A percentile compares a stretch with the other conserved stretches of the same genome.
Conservation (phyloP, 2,113 vertebrate genomes). For the Rynchops niger region DNA sequence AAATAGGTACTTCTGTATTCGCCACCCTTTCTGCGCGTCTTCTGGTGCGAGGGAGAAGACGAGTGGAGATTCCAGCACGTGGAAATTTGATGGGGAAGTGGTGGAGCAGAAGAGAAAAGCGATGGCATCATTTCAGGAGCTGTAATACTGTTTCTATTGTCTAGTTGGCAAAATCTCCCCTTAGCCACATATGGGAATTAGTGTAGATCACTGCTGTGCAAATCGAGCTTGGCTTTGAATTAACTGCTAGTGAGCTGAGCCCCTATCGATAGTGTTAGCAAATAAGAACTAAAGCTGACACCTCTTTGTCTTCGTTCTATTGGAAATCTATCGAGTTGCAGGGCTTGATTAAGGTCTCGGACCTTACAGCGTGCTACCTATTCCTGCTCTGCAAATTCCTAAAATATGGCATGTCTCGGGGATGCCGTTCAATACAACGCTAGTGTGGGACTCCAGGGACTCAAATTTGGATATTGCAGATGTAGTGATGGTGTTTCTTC, state of each 20-base stretch:
- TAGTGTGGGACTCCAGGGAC: background rate
- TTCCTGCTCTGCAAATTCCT: background rate
- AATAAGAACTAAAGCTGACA: constrained; percentile 29
- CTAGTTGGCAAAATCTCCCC: constrained; percentile 32
- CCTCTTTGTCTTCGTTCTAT: constrained; percentile 10
- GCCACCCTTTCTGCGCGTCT: background rate
- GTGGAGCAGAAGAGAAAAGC: background rate
- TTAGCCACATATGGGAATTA: constrained; percentile 41
- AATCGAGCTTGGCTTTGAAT: constrained; percentile 58
- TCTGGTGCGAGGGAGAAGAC: background rate
- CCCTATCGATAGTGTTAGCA: constrained; percentile 39
- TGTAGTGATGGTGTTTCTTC: background rate
- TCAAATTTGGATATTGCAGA: background rate
- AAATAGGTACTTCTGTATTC: background rate
- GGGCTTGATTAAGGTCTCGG: constrained; percentile 15
- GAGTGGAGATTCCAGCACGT: background rate
- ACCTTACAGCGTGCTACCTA: background rate
- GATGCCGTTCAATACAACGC: background rate
- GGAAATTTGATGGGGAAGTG: background rate
- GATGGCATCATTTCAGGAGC: constrained; percentile 17
- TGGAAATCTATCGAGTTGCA: constrained; percentile 26
- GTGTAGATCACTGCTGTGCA: constrained; percentile 54
- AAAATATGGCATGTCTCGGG: background rate
- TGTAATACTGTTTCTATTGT: constrained; percentile 44
- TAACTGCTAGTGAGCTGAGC: constrained; percentile 59